Evolutionary conservation across 2,888 invertebrate species (phyloP), one percentile per base, ranked within the genome.

Genomic region (Cetonia aurata): DNA sequence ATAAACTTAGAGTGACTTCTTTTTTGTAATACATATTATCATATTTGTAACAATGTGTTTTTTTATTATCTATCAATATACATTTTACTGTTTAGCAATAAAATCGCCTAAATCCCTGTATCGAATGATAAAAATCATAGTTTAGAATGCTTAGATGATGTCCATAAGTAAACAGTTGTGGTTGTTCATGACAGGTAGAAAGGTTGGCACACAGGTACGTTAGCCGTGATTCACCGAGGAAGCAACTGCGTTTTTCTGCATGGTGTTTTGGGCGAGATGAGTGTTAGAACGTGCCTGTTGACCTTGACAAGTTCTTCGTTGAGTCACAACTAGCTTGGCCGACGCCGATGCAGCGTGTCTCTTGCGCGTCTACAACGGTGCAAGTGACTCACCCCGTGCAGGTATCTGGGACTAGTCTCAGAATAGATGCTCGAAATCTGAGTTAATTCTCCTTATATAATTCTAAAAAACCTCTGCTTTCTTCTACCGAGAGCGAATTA

Each of bases 301-400:
- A 77, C 80, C 80, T 82, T 81, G 81, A 80, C 79, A 79, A 80
- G 77, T 79, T 79, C 77, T 77, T 78, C 75, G 73, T 76, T 77
- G 77, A 77, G 73, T 76, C 76, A 75, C 71, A 52, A 73, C 57
- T 57, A 57, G 41, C 33, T 37, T 37, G 37, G 44, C 68, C 72
- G 74, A 72, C 71, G 72, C 56, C 71, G 71, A 65, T 69, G 56
- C 65, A 68, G 73, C n/a, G n/a, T 72, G 75, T 74, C 75, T 74
- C 69, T 72, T 69, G 66, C 72, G 60, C 68, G 76, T 76, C 75
- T 74, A 62, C 62, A 31, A n/a, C 62, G 62, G 33, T 37, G 17
- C 37, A 57, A 41, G 57, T 57, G 57, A 57, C 57, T 57, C 57
- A 57, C 57, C 57, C 57, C 57, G 57, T 3, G 15, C 44, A 62